These are phyloP conservation scores for Dromococcyx pavoninus DNA, from an alignment of 2,797 vertebrate genomes.

Conservation along the genomic window DNA sequence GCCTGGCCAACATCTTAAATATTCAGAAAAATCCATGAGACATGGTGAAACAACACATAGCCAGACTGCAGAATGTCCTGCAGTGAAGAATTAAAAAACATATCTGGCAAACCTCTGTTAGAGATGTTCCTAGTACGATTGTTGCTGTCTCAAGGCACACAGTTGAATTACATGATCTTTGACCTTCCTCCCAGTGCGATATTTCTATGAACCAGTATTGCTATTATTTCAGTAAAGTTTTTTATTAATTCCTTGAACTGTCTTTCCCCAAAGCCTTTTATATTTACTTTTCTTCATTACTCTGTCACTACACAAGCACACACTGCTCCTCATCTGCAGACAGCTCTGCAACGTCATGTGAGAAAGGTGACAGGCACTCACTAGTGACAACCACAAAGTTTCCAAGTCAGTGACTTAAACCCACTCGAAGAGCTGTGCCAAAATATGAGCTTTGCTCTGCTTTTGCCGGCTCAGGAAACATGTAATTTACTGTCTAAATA, in stretches of 20 bases:
- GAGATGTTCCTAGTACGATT: not conserved
- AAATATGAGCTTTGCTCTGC: not conserved
- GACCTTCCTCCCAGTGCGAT: not conserved
- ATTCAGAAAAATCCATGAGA: not conserved
- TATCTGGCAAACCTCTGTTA: not conserved
- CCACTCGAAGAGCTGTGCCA: not conserved
- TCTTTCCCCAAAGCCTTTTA: not conserved
- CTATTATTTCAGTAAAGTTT: not conserved
- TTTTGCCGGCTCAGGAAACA: not conserved
- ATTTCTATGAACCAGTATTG: not conserved
- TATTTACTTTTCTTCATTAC: not conserved
- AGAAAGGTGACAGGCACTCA: not conserved
- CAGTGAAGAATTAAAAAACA: not conserved
- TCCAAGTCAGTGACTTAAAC: not conserved
- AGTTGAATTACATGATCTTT: not conserved
- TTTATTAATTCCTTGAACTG: not conserved
- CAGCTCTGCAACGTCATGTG: not conserved
- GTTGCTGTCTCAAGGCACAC: not conserved
- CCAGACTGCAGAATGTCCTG: not conserved
- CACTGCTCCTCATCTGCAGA: not conserved
- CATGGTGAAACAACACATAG: not conserved
- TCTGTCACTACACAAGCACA: not conserved
- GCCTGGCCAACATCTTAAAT: not conserved
- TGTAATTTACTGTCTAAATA: not conserved
- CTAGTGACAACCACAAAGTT: not conserved